Percentiles rank a stretch among this genome's conserved stretches.
phyloP scores from a whole-genome alignment of 1,140 invertebrate species.

The Formica selysi region DNA sequence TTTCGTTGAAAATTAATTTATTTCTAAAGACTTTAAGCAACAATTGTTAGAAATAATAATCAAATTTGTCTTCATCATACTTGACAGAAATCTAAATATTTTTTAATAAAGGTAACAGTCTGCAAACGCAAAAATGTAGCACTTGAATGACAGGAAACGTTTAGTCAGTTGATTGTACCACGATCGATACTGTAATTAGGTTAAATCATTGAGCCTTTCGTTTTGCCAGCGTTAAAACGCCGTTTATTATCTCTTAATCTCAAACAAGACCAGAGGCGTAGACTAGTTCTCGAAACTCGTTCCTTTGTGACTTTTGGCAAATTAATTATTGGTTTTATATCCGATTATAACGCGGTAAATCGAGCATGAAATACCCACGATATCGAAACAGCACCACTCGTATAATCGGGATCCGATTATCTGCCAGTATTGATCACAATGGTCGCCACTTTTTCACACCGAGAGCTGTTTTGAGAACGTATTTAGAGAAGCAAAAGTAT shows the following conservation, averaged over 20 bases:
- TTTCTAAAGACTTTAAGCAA: not conserved
- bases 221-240: constrained; percentile 11
- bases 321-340: constrained; percentile 61
- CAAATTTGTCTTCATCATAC: not conserved
- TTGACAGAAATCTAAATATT: constrained; percentile 21
- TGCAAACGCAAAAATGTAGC: not conserved
- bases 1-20: not conserved
- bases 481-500: constrained; percentile 13
- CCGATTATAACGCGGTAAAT: constrained; percentile 41
- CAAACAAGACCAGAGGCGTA: not conserved
- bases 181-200: constrained; percentile 43
- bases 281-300: constrained; percentile 35
- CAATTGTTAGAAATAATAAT: not conserved
- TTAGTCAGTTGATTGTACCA: constrained; percentile 28
- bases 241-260: constrained; percentile 40
- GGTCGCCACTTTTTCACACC: not conserved
- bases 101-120: not conserved
- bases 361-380: constrained; percentile 4
- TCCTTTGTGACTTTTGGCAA: constrained; percentile 48
- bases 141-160: constrained; percentile 16
- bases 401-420: constrained; percentile 54
- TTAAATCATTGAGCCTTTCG: constrained; percentile 22
- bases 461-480: not conserved
- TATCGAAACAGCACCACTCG: constrained; percentile 12
- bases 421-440: constrained; percentile 24